These are phyloP conservation scores for Heliconius hewitsoni DNA, from an alignment of 1,140 invertebrate genomes.

Conservation along the genomic window DNA sequence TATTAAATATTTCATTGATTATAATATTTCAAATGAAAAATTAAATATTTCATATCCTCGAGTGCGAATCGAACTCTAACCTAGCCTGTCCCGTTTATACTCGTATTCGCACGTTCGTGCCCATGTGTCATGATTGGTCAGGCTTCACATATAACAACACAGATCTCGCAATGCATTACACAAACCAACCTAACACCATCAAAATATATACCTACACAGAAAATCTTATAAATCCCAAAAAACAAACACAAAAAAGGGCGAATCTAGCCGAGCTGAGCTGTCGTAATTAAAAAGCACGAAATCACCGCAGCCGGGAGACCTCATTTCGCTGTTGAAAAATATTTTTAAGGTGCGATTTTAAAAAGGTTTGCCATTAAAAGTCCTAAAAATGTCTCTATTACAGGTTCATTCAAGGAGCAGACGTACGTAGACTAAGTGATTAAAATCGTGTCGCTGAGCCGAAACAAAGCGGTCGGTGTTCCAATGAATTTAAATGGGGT, in stretches of 20 bases:
- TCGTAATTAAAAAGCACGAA: slow-evolving; percentile 30
- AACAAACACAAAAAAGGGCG: slow-evolving; percentile 3
- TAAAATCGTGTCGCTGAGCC: slow-evolving; percentile 59
- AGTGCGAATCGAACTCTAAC: too few relatives aligned
- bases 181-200: not conserved
- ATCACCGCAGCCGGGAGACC: slow-evolving; percentile 18
- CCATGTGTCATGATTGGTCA: too few relatives aligned
- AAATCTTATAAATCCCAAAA: not conserved
- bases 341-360: slow-evolving; percentile 34
- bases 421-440: slow-evolving; percentile 59
- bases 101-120: too few relatives aligned
- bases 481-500: slow-evolving; percentile 70
- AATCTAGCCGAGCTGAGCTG: slow-evolving; percentile 24
- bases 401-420: slow-evolving; percentile 38
- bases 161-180: too few relatives aligned
- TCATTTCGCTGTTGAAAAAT: slow-evolving; percentile 19
- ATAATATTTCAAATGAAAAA: too few relatives aligned
- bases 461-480: slow-evolving; percentile 63
- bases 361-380: slow-evolving; percentile 30
- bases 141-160: too few relatives aligned
- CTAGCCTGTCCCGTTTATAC: too few relatives aligned
- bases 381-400: slow-evolving; percentile 40
- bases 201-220: not conserved
- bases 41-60: too few relatives aligned
- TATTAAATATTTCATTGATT: too few relatives aligned